Conservation (phyloP, 1,140 invertebrate genomes). For the Intoshia linei region DNA sequence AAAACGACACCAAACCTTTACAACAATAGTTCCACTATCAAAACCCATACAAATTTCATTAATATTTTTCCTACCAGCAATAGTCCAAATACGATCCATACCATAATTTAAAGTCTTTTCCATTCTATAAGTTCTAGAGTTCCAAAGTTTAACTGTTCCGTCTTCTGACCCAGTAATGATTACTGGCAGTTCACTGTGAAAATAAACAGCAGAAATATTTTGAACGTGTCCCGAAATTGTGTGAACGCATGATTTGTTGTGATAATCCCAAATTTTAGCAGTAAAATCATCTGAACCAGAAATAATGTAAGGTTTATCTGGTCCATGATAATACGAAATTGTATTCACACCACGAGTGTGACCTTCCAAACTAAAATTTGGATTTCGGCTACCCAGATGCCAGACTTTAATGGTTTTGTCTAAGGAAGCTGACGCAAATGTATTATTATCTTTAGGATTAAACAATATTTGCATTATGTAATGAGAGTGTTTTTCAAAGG, state of each 20-base stretch:
- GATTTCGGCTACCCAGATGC: conserved; percentile 71
- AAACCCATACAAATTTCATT: conserved; percentile 88
- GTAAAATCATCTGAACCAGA: conserved; percentile 83
- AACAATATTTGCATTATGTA: conserved; percentile 99
- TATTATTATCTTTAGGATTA: conserved; percentile 98
- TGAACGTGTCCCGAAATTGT: conserved; percentile 80
- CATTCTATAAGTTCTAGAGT: conserved; percentile 63
- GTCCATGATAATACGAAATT: conserved; percentile 94
- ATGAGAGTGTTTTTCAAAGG: conserved; percentile 54
- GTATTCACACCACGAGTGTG: conserved; percentile 97
- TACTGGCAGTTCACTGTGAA: conserved; percentile 86
- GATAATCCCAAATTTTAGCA: conserved; percentile 97
- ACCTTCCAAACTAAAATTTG: conserved; percentile 88
- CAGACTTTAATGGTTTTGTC: conserved; percentile 89
- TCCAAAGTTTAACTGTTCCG: conserved; percentile 75
- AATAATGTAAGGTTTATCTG: conserved; percentile 95
- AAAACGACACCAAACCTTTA: conserved; percentile 27
- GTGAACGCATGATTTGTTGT: conserved; percentile 96
- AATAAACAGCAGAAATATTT: conserved; percentile 53
- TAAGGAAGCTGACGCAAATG: conserved; percentile 87
- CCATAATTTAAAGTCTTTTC: conserved; percentile 91
- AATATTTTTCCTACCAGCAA: conserved; percentile 62
- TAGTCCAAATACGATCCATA: conserved; percentile 82
- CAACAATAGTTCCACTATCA: conserved; percentile 84
- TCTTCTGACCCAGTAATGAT: conserved; percentile 87